Evolutionary conservation across 2,797 vertebrate species (phyloP).

Genomic region (Taeniopygia guttata): DNA sequence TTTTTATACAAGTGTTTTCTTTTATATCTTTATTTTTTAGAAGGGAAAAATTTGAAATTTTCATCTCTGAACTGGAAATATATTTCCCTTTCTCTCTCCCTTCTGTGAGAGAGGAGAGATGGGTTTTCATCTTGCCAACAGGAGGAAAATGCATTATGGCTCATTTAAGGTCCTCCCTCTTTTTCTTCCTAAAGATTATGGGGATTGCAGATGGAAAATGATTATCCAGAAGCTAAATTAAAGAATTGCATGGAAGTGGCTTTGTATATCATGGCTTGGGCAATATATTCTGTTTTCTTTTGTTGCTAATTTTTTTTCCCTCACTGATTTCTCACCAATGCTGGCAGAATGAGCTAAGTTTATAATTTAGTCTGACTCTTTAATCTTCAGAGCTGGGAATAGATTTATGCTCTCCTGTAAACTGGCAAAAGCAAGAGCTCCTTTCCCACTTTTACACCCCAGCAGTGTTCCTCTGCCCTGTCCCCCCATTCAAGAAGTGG

Average conservation of each 20-base stretch:
- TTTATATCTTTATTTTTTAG: background rate
- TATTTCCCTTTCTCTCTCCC: background rate
- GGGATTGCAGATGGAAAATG: background rate
- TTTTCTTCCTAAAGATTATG: conserved; percentile 14
- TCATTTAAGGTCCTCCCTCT: background rate
- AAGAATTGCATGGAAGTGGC: background rate
- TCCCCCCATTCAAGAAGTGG: background rate
- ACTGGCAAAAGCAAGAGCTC: background rate
- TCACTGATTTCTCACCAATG: background rate
- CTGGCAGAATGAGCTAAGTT: background rate
- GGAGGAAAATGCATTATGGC: conserved; percentile 28
- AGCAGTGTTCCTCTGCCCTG: background rate
- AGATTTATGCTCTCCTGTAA: background rate
- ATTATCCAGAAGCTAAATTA: conserved; percentile 24
- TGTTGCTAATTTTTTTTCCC: background rate
- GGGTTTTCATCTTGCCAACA: background rate
- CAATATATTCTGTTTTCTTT: background rate
- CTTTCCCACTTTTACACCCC: background rate
- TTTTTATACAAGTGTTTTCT: background rate
- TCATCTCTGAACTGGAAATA: background rate
- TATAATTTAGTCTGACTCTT: background rate
- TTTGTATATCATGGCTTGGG: background rate
- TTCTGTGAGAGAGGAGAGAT: background rate
- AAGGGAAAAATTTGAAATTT: background rate
- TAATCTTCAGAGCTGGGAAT: background rate